A percentile compares a stretch with the other conserved stretches of the same genome.
phyloP scores from a whole-genome alignment of 2,888 invertebrate species.

The Meghimatium bilineatum region DNA sequence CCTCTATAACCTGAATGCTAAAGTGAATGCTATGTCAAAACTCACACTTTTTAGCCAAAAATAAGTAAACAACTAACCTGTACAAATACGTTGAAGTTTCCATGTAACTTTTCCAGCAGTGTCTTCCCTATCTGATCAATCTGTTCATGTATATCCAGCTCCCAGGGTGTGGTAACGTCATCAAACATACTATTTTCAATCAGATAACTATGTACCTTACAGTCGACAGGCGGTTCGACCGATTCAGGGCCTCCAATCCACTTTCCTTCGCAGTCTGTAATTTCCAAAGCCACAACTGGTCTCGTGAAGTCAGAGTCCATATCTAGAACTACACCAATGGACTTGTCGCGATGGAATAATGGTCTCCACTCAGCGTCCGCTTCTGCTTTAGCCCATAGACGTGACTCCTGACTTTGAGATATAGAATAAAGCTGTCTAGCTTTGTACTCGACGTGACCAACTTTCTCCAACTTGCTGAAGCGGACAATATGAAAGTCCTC shows the following conservation, averaged over 20 bases:
- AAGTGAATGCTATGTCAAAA: not conserved
- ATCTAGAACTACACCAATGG: constrained; percentile 67
- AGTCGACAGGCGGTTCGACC: constrained; percentile 54
- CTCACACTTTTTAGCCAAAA: not conserved
- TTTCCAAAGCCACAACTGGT: constrained; percentile 66
- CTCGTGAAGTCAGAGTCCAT: constrained; percentile 72
- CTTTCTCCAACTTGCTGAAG: constrained; percentile 73
- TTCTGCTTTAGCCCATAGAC: constrained; percentile 71
- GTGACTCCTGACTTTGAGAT: constrained; percentile 57
- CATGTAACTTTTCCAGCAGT: constrained; percentile 68
- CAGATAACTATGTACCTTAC: constrained; percentile 60
- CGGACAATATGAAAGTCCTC: constrained; percentile 72
- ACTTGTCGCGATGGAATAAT: constrained; percentile 65
- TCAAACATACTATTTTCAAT: constrained; percentile 70
- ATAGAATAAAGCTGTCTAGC: constrained; percentile 66
- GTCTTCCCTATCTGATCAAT: constrained; percentile 70
- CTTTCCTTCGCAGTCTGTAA: constrained; percentile 56
- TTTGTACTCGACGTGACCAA: constrained; percentile 72
- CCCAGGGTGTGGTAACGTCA: constrained; percentile 70
- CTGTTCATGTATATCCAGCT: constrained; percentile 72
- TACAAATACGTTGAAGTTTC: constrained; percentile 68
- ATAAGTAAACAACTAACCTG: constrained; percentile 43
- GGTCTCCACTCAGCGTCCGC: constrained; percentile 70
- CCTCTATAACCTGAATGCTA: too few relatives aligned
- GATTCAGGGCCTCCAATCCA: constrained; percentile 65